Percentiles rank a stretch among this genome's conserved stretches.
Evolutionary conservation across 2,797 vertebrate species (phyloP).

Genomic region (Melanotaenia pygmaea): DNA sequence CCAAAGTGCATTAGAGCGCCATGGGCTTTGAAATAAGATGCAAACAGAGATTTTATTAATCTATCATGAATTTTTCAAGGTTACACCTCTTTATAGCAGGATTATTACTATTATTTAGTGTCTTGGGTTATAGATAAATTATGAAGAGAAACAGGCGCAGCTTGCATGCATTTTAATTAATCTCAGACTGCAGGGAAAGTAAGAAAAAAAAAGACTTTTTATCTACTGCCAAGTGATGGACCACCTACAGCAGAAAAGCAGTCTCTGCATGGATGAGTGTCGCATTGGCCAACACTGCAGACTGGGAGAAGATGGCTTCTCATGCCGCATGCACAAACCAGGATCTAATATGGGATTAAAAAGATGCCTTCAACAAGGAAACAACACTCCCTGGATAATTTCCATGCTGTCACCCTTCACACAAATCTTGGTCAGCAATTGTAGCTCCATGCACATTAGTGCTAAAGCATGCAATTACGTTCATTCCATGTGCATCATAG

Average conservation of each 20-base stretch:
- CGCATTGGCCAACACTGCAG: conserved; percentile 42
- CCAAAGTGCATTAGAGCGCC: conserved; percentile 71
- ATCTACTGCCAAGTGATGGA: conserved; percentile 79
- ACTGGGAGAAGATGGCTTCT: conserved; percentile 31
- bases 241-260: conserved; percentile 72
- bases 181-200: conserved; percentile 73
- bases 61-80: conserved; percentile 78
- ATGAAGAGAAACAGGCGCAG: conserved; percentile 77
- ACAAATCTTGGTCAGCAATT: conserved; percentile 7
- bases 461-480: conserved; percentile 16
- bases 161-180: conserved; percentile 84
- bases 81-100: conserved; percentile 70
- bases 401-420: conserved; percentile 9
- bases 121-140: conserved; percentile 82
- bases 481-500: not conserved
- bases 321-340: conserved; percentile 44
- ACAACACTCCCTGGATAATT: not conserved
- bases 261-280: conserved; percentile 55
- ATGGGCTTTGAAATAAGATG: conserved; percentile 69
- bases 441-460: not conserved
- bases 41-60: conserved; percentile 80
- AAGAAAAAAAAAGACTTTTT: conserved; percentile 74
- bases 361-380: conserved; percentile 11
- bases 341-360: not conserved
- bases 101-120: conserved; percentile 81